Conservation (phyloP, 2,113 vertebrate species). For the Scomber colias region DNA sequence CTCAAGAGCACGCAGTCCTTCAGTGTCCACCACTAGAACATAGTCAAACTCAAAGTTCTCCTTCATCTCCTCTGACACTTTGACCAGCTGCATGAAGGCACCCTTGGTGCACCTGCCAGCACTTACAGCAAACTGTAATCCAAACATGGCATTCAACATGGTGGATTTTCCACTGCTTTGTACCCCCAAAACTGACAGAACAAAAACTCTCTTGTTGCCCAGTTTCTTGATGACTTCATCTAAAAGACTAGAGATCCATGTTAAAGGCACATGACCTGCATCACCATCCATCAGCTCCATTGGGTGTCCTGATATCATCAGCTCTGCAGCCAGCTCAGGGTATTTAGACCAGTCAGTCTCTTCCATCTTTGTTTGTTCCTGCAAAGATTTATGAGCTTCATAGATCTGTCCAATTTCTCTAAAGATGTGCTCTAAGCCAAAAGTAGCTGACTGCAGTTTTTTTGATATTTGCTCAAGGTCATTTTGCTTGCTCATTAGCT, state of each 20-base stretch:
- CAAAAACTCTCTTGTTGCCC: constrained; percentile 82
- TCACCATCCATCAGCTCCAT: constrained; percentile 90
- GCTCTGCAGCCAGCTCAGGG: constrained; percentile 80
- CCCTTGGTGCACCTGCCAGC: too few relatives aligned
- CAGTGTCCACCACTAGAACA: constrained; percentile 62
- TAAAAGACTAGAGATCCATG: constrained; percentile 84
- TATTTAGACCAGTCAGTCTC: constrained; percentile 35
- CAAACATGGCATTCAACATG: too few relatives aligned
- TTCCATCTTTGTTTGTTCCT: neutral
- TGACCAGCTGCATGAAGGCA: constrained; percentile 11
- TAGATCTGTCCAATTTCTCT: constrained; percentile 86
- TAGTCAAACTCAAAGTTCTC: constrained; percentile 21
- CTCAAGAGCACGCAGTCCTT: constrained; percentile 61
- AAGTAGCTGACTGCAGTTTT: constrained; percentile 64
- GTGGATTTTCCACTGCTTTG: constrained; percentile 78
- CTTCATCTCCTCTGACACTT: constrained; percentile 58
- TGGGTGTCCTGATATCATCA: constrained; percentile 85
- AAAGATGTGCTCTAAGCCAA: constrained; percentile 85
- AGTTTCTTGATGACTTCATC: constrained; percentile 80
- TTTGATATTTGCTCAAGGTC: constrained; percentile 70
- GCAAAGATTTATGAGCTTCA: constrained; percentile 74
- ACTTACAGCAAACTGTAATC: too few relatives aligned
- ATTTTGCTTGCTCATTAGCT: constrained; percentile 13
- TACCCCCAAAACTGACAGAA: constrained; percentile 85
- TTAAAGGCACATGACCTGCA: constrained; percentile 84